phyloP scores from a whole-genome alignment of 2,888 invertebrate species.

The Endotricha flammealis region DNA sequence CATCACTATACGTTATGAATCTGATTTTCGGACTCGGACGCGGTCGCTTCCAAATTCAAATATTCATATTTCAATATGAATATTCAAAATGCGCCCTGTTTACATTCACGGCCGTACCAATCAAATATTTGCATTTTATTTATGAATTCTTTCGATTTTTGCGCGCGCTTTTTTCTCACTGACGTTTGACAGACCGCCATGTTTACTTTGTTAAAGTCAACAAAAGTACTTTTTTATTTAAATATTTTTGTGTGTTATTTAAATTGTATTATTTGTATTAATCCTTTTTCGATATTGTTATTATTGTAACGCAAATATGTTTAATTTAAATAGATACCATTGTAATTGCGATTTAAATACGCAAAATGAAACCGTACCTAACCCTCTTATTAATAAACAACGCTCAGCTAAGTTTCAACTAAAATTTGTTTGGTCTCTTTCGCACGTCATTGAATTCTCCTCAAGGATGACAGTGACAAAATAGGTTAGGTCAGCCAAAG shows the following conservation, averaged over 20 bases:
- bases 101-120: constrained; percentile 74
- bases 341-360: too few relatives aligned
- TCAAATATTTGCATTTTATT: constrained; percentile 77
- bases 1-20: constrained; percentile 52
- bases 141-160: constrained; percentile 45
- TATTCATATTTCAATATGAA: constrained; percentile 75
- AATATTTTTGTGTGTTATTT: constrained; percentile 19
- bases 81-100: constrained; percentile 74
- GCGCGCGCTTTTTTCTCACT: constrained; percentile 46
- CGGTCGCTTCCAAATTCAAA: constrained; percentile 54
- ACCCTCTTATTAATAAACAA: too few relatives aligned
- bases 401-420: too few relatives aligned
- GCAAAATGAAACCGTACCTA: too few relatives aligned
- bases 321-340: not conserved
- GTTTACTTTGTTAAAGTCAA: constrained; percentile 30
- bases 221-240: constrained; percentile 16
- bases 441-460: too few relatives aligned
- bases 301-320: constrained; percentile 1
- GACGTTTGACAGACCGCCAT: constrained; percentile 27
- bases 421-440: too few relatives aligned
- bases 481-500: too few relatives aligned
- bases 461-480: too few relatives aligned
- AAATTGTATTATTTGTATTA: constrained; percentile 17
- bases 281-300: constrained; percentile 13
- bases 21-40: constrained; percentile 56